phyloP scores from a whole-genome alignment of 1,140 invertebrate species.

The Euschistus heros region DNA sequence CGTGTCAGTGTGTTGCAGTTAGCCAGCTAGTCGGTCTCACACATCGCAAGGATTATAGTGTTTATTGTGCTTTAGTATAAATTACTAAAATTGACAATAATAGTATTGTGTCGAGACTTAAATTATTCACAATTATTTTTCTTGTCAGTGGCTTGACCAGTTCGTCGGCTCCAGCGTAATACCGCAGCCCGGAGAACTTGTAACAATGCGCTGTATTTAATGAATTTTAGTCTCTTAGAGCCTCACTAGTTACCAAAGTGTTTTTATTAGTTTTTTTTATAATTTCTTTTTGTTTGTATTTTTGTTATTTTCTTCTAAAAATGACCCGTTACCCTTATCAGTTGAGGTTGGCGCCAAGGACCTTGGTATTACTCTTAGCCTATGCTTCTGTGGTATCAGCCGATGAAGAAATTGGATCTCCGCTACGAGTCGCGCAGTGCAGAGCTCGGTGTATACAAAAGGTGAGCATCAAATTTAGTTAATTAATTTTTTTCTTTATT shows the following conservation, averaged over 20 bases:
- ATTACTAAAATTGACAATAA: too few species aligned
- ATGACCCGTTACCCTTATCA: too few species aligned
- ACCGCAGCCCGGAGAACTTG: too few species aligned
- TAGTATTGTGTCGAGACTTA: too few species aligned
- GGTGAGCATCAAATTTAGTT: conserved; percentile 36
- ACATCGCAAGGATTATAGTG: not conserved
- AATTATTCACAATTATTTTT: too few species aligned
- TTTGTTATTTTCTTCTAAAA: not conserved
- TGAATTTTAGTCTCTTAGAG: too few species aligned
- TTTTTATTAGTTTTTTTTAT: not conserved
- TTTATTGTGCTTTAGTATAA: not conserved
- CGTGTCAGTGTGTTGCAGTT: not conserved
- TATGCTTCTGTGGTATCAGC: conserved; percentile 11
- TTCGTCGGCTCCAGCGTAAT: too few species aligned
- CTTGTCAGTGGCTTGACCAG: too few species aligned
- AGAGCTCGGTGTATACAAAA: conserved; percentile 53
- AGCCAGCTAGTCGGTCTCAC: too few species aligned
- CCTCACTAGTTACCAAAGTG: too few species aligned
- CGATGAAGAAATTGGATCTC: conserved; percentile 51
- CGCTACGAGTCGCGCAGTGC: conserved; percentile 52
- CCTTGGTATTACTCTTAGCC: not conserved
- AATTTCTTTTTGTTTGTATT: conserved; percentile 1
- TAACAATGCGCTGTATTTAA: too few species aligned
- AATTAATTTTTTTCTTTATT: too few species aligned
- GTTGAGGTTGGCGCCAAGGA: not conserved